Conservation (phyloP, 1,140 invertebrate genomes). For the Brachionus manjavacas region DNA sequence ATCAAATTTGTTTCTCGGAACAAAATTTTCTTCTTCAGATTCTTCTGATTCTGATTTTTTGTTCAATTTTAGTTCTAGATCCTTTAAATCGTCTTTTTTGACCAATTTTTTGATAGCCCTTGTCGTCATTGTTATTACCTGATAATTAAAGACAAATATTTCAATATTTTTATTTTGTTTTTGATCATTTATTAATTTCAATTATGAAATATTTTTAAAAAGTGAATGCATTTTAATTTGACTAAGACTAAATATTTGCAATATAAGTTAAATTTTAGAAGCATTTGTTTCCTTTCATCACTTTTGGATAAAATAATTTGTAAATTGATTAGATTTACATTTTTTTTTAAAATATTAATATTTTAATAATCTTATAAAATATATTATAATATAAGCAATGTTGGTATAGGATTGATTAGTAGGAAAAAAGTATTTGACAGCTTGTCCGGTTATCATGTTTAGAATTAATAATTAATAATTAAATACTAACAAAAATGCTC, state of each 20-base stretch:
- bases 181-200: neutral
- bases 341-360: neutral
- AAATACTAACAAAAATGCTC: no score
- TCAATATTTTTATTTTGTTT: neutral
- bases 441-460: no score
- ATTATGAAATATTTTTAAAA: neutral
- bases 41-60: slow-evolving; percentile 8
- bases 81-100: slow-evolving; percentile 38
- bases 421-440: no score
- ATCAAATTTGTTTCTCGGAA: slow-evolving; percentile 31
- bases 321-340: neutral
- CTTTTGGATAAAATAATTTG: no score
- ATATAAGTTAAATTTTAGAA: neutral
- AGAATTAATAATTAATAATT: no score
- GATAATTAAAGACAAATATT: neutral
- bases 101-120: slow-evolving; percentile 37
- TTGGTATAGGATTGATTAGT: no score
- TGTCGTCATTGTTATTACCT: neutral
- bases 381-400: no score
- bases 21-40: slow-evolving; percentile 18
- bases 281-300: neutral
- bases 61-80: neutral
- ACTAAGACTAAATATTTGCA: neutral
- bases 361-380: neutral
- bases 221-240: neutral